Percentiles rank a stretch among this genome's conserved stretches.
Conservation (phyloP, 2,888 invertebrate genomes). For the Protonemura montana region DNA sequence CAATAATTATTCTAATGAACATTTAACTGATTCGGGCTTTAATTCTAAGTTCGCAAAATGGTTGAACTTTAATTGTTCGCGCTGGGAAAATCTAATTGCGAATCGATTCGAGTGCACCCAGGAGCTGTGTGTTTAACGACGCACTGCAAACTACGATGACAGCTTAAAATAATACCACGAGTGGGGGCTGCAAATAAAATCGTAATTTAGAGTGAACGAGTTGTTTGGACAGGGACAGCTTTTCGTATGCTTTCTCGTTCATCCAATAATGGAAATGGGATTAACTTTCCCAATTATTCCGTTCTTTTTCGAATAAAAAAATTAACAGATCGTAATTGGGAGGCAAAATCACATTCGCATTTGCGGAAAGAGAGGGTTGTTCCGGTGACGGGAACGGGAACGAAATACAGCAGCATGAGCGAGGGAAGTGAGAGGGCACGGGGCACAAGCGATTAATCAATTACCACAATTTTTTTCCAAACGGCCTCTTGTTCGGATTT, state of each 20-base stretch:
- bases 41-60: slow-evolving; percentile 4
- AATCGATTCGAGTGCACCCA: background rate
- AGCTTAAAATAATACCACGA: background rate
- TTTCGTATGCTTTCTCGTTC: background rate
- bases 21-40: slow-evolving; percentile 2
- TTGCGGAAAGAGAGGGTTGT: slow-evolving; percentile 19
- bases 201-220: background rate
- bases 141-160: slow-evolving; percentile 12
- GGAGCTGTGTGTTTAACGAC: slow-evolving; percentile 12
- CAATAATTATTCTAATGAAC: slow-evolving; percentile 12
- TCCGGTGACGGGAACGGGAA: background rate
- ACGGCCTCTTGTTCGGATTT: slow-evolving; percentile 32
- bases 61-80: background rate
- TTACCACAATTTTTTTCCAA: slow-evolving; percentile 34
- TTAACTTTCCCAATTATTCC: slow-evolving; percentile 33
- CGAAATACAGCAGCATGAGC: background rate
- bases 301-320: slow-evolving; percentile 15
- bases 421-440: background rate
- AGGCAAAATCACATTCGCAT: slow-evolving; percentile 18
- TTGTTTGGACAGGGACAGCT: background rate
- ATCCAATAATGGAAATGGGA: slow-evolving; percentile 15
- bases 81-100: background rate
- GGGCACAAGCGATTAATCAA: slow-evolving; percentile 34
- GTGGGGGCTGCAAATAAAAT: background rate
- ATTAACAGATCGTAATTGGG: slow-evolving; percentile 15